Base-by-base conservation (phyloP, 2,888 invertebrate species). In the Nemoura dubitans region DNA sequence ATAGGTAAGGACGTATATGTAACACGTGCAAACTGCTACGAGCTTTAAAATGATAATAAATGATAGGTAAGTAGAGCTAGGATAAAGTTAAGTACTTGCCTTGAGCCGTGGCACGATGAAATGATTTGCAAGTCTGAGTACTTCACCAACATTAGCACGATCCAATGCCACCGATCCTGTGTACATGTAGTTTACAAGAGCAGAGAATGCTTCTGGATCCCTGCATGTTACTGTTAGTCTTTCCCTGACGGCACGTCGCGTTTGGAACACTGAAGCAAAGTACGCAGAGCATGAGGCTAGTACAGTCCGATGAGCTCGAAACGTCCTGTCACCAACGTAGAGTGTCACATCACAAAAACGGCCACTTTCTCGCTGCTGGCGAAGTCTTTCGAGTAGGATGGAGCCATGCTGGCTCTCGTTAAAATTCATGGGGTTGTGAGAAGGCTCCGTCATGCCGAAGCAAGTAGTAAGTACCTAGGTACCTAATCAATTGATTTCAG, bases 111-210 rank as follows among this genome's bases (percentile, higher is more conserved):
- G 91, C 87, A 95, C 92, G 89, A 94, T 91, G 90, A 95, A 94
- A 90, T 94, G 94, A 90, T 94, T 94, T 21, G 95, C 93, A 86
- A 95, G 90, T 88, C 93, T 92, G 80, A 95, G 90, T 83, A 95
- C 90, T 90, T 95, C 94, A 86, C 93, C 92, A 42, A 95, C 94
- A 90, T 93, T 94, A 42, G 92, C 92, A 89, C 93, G 92, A 89
- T 94, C 93, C 86, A 95, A 93, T 14, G 93, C 92, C 7, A 94
- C 86, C 26, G 87, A 87, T 26, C 95, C 95, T 43, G 94, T 94
- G 90, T 95, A 95, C 93, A 95, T 94, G 90, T 94, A 95, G 90
- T 94, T 93, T 29, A 95, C 90, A 85, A 95, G 91, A 76, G 92
- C 91, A 89, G 92, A 91, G 90, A 95, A 95, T 85, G 93, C 93